Base-by-base conservation (phyloP, 2,797 vertebrate species). In the Girardinus metallicus region DNA sequence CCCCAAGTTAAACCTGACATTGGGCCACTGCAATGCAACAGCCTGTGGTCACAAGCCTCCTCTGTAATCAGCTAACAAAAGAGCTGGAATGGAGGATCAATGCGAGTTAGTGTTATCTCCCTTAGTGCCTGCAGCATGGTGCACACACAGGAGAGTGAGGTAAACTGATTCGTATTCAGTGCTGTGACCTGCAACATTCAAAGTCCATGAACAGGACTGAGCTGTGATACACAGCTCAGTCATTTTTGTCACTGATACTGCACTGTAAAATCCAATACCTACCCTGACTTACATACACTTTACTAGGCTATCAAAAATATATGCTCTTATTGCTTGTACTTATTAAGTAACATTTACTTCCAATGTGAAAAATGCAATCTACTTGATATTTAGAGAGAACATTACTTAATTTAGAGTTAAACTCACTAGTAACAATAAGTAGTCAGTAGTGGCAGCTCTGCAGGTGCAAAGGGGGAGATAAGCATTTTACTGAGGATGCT, bases 21-120 rank as follows among this genome's bases (percentile, higher is more conserved):
- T 92, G 92, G 83, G 83, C 74, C 78, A 83, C 31, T 80, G 80
- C 75, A 77, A 4, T 55, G 77, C 55, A 87, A 88, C 84, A 87
- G 89, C 92, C 86, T 8, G 43, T 81, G 88, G 91, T 81, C 85
- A 90, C 68, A 74, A 73, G 76, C 84, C 78, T 86, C 66, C 57
- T 74, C 85, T 76, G 81, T 89, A 87, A 92, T 91, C 87, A 89
- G 85, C 80, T 29, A 83, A 91, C 88, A 91, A 91, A 90, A 91
- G 87, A 81, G 83, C 79, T 86, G 87, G 91, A 89, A 91, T 70
- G 79, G 88, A 81, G 81, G 86, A 94, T 94, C 91, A 90, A 90
- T 93, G 88, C 82, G 86, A 82, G 86, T 93, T 92, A 89, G 85
- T 47, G 84, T 89, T 94, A 94, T 93, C 91, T 87, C 79, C 76